Percentiles rank a stretch among this genome's conserved stretches.
These are phyloP conservation scores for Protonemura montana DNA, from an alignment of 2,888 invertebrate genomes.

Conservation along the genomic window DNA sequence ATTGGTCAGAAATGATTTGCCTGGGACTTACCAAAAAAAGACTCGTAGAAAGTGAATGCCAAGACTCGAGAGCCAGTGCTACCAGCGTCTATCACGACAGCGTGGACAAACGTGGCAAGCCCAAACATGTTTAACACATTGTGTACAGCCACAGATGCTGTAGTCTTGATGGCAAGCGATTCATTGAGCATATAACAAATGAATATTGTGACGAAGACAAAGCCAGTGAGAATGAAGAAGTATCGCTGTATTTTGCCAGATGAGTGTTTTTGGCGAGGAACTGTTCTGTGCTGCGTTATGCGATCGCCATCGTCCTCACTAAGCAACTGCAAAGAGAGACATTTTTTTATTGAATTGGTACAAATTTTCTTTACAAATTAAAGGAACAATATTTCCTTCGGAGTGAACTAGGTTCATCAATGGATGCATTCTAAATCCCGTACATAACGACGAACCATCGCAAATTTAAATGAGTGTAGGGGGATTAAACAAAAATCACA, in stretches of 20 bases:
- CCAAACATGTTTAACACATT: constrained; percentile 77
- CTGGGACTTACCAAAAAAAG: constrained; percentile 55
- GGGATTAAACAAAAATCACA: no score
- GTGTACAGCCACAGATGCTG: constrained; percentile 65
- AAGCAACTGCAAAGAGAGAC: not conserved
- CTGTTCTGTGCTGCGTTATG: not conserved
- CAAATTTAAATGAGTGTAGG: no score
- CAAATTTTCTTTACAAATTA: no score
- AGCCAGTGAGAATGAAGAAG: constrained; percentile 37
- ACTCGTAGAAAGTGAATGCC: constrained; percentile 83
- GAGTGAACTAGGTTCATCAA: no score
- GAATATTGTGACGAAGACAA: constrained; percentile 29
- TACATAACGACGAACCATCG: no score
- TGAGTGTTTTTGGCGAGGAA: not conserved
- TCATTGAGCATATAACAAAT: not conserved
- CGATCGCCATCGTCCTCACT: constrained; percentile 20
- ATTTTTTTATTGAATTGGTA: no score
- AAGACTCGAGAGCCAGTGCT: constrained; percentile 89
- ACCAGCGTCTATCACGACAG: constrained; percentile 92
- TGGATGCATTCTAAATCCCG: no score
- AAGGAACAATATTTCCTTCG: no score
- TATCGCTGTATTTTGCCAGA: constrained; percentile 32
- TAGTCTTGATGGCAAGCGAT: constrained; percentile 45
- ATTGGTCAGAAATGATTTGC: no score
- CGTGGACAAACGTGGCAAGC: constrained; percentile 75